Evolutionary conservation across 2,113 vertebrate species (phyloP), one percentile per base, ranked within the genome.

Genomic region (Lutjanus erythropterus): DNA sequence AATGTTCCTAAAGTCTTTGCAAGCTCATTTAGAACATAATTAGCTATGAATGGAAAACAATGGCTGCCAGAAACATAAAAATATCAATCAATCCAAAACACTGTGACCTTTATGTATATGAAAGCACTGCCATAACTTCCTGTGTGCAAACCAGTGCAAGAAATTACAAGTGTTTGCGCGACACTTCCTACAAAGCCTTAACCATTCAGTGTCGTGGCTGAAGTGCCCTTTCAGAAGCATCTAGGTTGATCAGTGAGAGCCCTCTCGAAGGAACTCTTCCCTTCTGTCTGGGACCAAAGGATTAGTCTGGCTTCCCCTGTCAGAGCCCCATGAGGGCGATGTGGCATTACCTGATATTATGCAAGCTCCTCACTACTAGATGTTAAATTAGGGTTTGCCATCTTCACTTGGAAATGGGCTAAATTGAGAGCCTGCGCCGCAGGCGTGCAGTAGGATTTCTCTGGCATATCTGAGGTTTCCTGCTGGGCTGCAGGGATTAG

Each of bases 401-500:
- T 42, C 1, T 3, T 67, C 70, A 39, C 31, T 58, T 62, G 21
- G 29, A 76, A 75, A 71, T 23, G 23, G 27, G 46, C 7, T 55
- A 65, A 78, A 75, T 21, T 55, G 61, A 60, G 62, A 33, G 19
- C 3, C 62, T 25, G 44, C 53, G 69, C 52, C 58, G 67, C 18
- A n/a, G 64, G 60, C 35, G 4, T 37, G 46, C 44, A 15, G 42
- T 27, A 64, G 33, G 37, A 80, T 68, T 71, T 56, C 60, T 67
- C n/a, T 61, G 59, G 61, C 69, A 50, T 53, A 71, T 35, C 39
- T 11, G 41, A 29, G 47, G 11, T 46, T 60, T 78, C 29, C 76
- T 71, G 60, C 66, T 72, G 49, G 21, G 52, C 74, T 62, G 25
- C 46, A 33, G 44, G 55, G 52, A 67, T 78, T 76, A 72, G 44